A percentile compares a stretch with the other conserved stretches of the same genome.
These are phyloP conservation scores for Megaceryle torquata DNA, from an alignment of 2,113 vertebrate genomes.

Conservation along the genomic window DNA sequence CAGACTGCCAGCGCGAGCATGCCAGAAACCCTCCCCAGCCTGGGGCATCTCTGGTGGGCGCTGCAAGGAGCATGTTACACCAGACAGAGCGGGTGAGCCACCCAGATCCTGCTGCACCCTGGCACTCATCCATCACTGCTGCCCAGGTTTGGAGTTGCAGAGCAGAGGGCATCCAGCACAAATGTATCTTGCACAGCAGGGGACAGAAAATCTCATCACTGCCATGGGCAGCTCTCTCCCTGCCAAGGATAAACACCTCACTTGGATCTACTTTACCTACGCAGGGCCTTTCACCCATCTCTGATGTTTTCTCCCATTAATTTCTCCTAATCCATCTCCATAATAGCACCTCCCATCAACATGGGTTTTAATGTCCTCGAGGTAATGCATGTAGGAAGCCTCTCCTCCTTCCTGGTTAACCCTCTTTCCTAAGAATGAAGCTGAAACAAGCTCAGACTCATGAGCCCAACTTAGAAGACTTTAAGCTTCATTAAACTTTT, in stretches of 20 bases:
- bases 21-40: neutral
- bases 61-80: rapidly evolving
- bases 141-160: neutral
- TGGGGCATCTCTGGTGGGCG: rapidly evolving
- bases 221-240: neutral
- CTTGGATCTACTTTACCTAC: neutral
- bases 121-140: neutral
- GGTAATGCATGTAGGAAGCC: neutral
- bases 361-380: neutral
- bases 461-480: neutral
- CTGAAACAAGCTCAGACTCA: slow-evolving; percentile 4
- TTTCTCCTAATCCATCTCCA: neutral
- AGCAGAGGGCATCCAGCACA: neutral
- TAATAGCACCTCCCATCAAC: neutral
- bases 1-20: rapidly evolving
- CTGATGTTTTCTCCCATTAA: neutral
- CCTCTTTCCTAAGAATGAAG: neutral
- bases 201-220: neutral
- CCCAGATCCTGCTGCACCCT: neutral
- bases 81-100: neutral
- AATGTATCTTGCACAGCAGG: neutral
- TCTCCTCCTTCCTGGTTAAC: slow-evolving; percentile 34
- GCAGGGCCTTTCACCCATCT: neutral
- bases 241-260: neutral
- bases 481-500: slow-evolving; percentile 72